phyloP scores from a whole-genome alignment of 2,113 vertebrate genomes.

The Pao palembangensis region DNA sequence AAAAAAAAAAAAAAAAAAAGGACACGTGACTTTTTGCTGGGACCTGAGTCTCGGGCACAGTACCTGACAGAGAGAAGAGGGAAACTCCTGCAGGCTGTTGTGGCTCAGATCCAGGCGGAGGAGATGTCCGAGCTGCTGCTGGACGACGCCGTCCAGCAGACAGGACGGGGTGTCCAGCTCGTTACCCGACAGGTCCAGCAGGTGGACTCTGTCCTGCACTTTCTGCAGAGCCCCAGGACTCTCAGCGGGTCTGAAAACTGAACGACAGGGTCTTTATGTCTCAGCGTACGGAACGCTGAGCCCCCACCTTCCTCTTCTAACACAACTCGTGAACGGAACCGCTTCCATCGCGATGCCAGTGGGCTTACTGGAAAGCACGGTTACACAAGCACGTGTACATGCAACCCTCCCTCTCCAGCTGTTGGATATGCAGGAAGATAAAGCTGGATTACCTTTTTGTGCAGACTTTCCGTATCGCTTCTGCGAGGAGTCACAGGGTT shows the following conservation, averaged over 20 bases:
- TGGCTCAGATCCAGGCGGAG: conserved; percentile 87
- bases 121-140: conserved; percentile 80
- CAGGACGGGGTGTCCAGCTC: conserved; percentile 84
- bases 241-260: conserved; percentile 64
- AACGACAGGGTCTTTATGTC: neutral
- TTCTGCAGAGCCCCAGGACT: conserved; percentile 69
- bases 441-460: conserved; percentile 45
- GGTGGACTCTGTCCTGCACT: conserved; percentile 84
- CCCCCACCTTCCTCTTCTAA: neutral
- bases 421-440: neutral
- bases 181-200: conserved; percentile 91
- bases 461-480: conserved; percentile 34
- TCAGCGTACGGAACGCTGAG: neutral
- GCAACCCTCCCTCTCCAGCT: too few species aligned
- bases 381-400: too few species aligned
- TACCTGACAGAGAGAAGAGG: conserved; percentile 85
- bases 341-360: too few species aligned
- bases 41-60: neutral
- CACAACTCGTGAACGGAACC: neutral
- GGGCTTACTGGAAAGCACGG: too few species aligned
- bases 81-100: conserved; percentile 82
- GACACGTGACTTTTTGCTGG: rapidly evolving
- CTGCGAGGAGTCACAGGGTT: conserved; percentile 32
- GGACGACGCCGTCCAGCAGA: conserved; percentile 76
- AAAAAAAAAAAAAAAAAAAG: neutral